Evolutionary conservation across 2,113 vertebrate genomes (phyloP).

Genomic region (Chamaetylas fuelleborni): DNA sequence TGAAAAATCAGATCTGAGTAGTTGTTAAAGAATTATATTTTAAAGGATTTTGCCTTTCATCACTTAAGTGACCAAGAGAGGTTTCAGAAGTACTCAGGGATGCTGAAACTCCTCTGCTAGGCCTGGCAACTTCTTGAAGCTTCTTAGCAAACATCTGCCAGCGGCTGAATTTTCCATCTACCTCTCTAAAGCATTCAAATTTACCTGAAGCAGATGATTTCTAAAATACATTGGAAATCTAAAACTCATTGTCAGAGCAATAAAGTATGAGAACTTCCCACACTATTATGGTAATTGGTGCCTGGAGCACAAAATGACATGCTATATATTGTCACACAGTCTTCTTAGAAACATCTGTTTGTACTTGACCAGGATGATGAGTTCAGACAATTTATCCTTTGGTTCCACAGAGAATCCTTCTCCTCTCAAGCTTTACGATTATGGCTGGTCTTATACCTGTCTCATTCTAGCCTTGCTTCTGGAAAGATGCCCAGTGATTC

Average conservation of each 20-base stretch:
- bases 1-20: neutral
- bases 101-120: neutral
- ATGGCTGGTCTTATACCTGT: neutral
- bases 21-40: neutral
- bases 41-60: neutral
- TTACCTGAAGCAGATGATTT: neutral
- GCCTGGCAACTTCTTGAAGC: neutral
- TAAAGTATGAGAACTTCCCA: neutral
- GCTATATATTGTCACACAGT: neutral
- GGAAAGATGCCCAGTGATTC: neutral
- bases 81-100: neutral
- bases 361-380: neutral
- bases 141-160: neutral
- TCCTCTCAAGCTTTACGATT: neutral
- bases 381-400: neutral
- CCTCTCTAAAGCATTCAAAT: neutral
- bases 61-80: neutral
- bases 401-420: neutral
- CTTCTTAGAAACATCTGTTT: neutral
- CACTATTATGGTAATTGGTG: neutral
- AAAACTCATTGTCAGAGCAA: neutral
- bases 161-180: neutral
- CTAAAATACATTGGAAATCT: neutral
- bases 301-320: neutral
- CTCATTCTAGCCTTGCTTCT: neutral